Evolutionary conservation across 2,888 invertebrate genomes (phyloP), one percentile per base, ranked within the genome.

Genomic region (Aspidiotus destructor): DNA sequence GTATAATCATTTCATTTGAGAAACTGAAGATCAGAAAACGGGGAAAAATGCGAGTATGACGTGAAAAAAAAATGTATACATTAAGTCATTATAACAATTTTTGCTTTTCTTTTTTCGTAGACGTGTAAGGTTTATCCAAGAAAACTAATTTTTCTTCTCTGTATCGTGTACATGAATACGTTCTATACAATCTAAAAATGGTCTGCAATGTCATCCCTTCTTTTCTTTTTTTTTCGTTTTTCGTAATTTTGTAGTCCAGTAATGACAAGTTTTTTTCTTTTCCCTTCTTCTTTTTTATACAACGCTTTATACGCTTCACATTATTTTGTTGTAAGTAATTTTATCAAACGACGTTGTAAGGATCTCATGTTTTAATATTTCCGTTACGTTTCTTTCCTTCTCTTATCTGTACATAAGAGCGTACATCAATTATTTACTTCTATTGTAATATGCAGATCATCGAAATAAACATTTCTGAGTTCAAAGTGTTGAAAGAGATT

Each of bases 281-380:
- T 28, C 5, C 28, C 28, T 3, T 48, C 6, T n/a, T 6, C 52
- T 48, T 62, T 62, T 62, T 62, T 62, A 48, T 62, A 62, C 62
- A 62, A 28, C 28, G 53, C 62, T 62, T 62, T 62, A 53, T 53
- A 62, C 53, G 62, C 62, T 62, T 62, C 53, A n/a, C 10, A 48
- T 11, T 28, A 28, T 28, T 28, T 28, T 52, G 52, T 11, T 62
- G 52, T 62, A 40, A 8, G 53, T 40, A 62, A 48, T 48, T 28
- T 28, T 60, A 62, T 17, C 28, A 41, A 11, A 53, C 62, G 62
- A 62, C 40, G 48, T 28, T 62, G 53, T 62, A 62, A 62, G 53
- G 62, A 62, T 62, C 62, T 62, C 62, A 53, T 62, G 62, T 62
- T 62, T 62, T 62, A 62, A 62, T 62, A 48, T 62, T 62, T 62